These are phyloP conservation scores for Podarcis raffonei DNA, from an alignment of 2,113 vertebrate genomes.

Conservation along the genomic window DNA sequence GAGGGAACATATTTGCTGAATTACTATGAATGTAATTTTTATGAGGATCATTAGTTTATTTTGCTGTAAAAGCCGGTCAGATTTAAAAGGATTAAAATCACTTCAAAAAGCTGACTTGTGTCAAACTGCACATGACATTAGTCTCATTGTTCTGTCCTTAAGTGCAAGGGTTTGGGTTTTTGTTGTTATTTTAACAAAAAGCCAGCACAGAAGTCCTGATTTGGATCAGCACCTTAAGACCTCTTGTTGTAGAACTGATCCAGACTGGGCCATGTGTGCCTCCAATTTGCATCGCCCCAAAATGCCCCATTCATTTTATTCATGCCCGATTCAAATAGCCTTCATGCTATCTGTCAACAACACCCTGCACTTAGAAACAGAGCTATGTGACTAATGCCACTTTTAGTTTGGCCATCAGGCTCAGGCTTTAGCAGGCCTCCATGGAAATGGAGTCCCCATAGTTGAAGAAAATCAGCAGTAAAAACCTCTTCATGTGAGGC, in stretches of 20 bases:
- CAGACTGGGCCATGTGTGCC: too few species aligned
- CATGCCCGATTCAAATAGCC: too few species aligned
- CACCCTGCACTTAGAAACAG: not conserved
- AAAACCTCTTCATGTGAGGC: not conserved
- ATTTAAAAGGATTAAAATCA: not conserved
- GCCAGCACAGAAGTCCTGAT: too few species aligned
- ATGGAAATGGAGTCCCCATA: not conserved
- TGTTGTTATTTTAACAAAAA: too few species aligned
- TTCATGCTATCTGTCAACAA: too few species aligned
- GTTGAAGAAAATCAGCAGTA: not conserved
- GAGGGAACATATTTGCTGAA: not conserved
- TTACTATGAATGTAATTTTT: not conserved
- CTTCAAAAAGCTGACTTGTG: not conserved
- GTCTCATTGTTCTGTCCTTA: too few species aligned
- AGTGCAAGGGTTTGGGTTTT: too few species aligned
- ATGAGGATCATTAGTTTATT: not conserved
- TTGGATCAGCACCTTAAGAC: too few species aligned
- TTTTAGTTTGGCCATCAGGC: not conserved
- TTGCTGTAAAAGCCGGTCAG: not conserved
- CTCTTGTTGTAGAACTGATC: too few species aligned
- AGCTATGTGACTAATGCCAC: not conserved
- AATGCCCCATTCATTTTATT: too few species aligned
- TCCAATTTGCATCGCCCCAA: too few species aligned
- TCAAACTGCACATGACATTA: too few species aligned
- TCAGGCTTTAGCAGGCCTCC: not conserved